These are phyloP conservation scores for Octonoba sinensis DNA, from an alignment of 2,888 invertebrate genomes.

Conservation along the genomic window DNA sequence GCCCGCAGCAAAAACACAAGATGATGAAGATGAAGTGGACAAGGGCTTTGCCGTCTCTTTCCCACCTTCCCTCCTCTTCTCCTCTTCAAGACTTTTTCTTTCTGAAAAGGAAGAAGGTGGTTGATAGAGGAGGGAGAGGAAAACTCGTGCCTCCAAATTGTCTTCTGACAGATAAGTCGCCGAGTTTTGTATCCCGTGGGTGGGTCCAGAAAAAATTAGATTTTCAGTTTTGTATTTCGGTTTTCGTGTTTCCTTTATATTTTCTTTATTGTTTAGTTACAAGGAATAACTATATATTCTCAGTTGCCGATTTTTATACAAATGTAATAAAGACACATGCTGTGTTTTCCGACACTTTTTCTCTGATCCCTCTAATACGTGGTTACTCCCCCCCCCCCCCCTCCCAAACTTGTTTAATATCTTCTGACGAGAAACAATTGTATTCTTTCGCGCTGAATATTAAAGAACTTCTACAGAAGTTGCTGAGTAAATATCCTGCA, in stretches of 20 bases:
- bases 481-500: too few species aligned
- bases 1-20: constrained; percentile 31
- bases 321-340: too few species aligned
- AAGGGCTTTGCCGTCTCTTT: constrained; percentile 19
- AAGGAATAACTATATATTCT: neutral
- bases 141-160: constrained; percentile 27
- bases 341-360: too few species aligned
- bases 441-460: too few species aligned
- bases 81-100: neutral
- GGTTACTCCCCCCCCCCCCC: too few species aligned
- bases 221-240: neutral
- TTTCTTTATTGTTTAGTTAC: neutral
- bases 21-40: constrained; percentile 55
- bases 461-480: too few species aligned
- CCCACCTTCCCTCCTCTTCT: neutral
- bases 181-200: constrained; percentile 15
- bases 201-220: constrained; percentile 10
- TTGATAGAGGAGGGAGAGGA: neutral
- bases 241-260: too few species aligned
- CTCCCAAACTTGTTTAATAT: too few species aligned
- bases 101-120: too few species aligned
- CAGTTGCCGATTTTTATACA: too few species aligned
- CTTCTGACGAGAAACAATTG: too few species aligned
- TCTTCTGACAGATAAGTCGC: constrained; percentile 42
- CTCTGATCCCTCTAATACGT: too few species aligned